Percentiles rank a stretch among this genome's conserved stretches.
These are phyloP conservation scores for Notodonta ziczac DNA, from an alignment of 2,888 invertebrate genomes.

Conservation along the genomic window DNA sequence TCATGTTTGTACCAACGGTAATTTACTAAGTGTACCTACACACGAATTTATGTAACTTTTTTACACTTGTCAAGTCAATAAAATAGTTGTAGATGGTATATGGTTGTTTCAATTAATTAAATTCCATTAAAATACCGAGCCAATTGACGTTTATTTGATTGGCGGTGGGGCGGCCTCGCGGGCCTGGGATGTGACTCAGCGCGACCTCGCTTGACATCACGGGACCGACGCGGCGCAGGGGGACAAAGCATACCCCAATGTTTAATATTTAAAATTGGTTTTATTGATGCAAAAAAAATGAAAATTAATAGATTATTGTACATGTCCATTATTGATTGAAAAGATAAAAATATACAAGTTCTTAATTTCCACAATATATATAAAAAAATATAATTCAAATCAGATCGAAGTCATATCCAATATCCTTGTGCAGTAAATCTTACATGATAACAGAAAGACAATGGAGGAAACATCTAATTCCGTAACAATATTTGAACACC, in stretches of 20 bases:
- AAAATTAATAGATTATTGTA: slow-evolving; percentile 80
- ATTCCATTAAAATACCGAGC: slow-evolving; percentile 77
- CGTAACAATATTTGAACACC: slow-evolving; percentile 83
- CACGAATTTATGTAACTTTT: slow-evolving; percentile 75
- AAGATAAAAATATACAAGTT: slow-evolving; percentile 82
- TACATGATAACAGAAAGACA: slow-evolving; percentile 77
- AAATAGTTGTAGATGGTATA: slow-evolving; percentile 77
- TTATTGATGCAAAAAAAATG: slow-evolving; percentile 82
- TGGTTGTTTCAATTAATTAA: slow-evolving; percentile 79
- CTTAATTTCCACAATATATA: slow-evolving; percentile 80
- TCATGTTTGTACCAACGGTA: slow-evolving; percentile 48
- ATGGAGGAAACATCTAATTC: slow-evolving; percentile 80
- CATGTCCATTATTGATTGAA: slow-evolving; percentile 83
- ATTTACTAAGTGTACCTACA: slow-evolving; percentile 16
- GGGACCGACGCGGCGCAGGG: slow-evolving; percentile 40
- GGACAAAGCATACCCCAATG: slow-evolving; percentile 60
- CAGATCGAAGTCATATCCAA: slow-evolving; percentile 82
- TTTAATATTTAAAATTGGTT: slow-evolving; percentile 81
- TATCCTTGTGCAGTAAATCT: slow-evolving; percentile 83
- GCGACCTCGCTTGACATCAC: slow-evolving; percentile 47
- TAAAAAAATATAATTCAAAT: slow-evolving; percentile 83
- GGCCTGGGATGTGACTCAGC: slow-evolving; percentile 59
- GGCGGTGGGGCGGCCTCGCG: slow-evolving; percentile 50
- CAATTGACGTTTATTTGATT: slow-evolving; percentile 72
- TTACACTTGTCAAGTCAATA: slow-evolving; percentile 72